Evolutionary conservation across 2,797 vertebrate species (phyloP).

Genomic region (Propithecus deckenii): DNA sequence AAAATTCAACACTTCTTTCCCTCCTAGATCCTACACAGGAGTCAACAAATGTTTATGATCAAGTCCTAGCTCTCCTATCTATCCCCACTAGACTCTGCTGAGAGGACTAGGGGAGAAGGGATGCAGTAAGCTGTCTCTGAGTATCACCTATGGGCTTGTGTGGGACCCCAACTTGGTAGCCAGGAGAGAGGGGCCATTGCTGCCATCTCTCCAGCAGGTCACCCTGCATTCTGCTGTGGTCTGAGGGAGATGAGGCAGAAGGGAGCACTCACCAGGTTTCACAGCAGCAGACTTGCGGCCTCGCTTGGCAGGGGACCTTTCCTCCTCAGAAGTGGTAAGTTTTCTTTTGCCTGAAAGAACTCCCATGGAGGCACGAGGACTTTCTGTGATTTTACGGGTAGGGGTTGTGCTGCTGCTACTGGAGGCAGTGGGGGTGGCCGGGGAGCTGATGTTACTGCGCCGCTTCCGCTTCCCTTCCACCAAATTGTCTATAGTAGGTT

Average conservation of each 20-base stretch:
- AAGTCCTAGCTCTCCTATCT: neutral
- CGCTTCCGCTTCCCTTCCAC: slow-evolving; percentile 97
- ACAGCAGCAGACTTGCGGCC: slow-evolving; percentile 88
- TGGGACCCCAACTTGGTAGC: neutral
- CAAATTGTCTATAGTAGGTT: slow-evolving; percentile 90
- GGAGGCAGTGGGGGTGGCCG: slow-evolving; percentile 82
- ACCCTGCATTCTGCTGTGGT: no score
- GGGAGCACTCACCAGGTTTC: slow-evolving; percentile 87
- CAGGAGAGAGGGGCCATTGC: neutral
- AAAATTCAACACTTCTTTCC: neutral
- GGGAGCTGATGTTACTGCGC: slow-evolving; percentile 85
- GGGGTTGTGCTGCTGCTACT: slow-evolving; percentile 87
- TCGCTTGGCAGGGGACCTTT: slow-evolving; percentile 91
- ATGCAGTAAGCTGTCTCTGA: neutral
- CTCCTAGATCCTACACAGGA: neutral
- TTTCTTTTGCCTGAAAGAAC: slow-evolving; percentile 92
- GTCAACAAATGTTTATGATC: neutral
- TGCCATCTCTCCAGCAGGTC: neutral
- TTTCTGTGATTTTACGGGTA: slow-evolving; percentile 85
- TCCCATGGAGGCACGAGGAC: slow-evolving; percentile 85
- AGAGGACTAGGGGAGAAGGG: neutral
- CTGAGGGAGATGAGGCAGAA: neutral
- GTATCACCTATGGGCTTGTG: neutral
- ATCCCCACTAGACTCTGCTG: neutral
- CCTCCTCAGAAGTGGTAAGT: slow-evolving; percentile 87